Evolutionary conservation across 2,888 invertebrate genomes (phyloP).

Genomic region (Xestoiulus laeticollis): DNA sequence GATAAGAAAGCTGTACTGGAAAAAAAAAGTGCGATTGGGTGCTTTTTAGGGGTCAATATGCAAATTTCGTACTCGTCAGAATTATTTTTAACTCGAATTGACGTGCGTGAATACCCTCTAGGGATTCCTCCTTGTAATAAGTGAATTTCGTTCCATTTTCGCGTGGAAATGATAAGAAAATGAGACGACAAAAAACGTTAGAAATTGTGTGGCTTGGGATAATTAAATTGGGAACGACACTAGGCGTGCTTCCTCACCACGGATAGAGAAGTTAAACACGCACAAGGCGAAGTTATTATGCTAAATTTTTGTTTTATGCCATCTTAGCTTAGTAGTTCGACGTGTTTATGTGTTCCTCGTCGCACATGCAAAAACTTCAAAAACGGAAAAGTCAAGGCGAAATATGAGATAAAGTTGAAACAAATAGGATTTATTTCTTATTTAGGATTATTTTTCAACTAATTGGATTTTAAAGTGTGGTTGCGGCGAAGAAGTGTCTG

Average conservation of each 20-base stretch:
- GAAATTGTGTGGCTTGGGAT: conserved; percentile 21
- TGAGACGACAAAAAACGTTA: conserved; percentile 8
- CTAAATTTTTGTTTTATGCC: not conserved
- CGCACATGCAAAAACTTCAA: not conserved
- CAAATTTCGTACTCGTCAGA: not conserved
- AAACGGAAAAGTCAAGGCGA: not conserved
- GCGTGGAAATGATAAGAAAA: conserved; percentile 39
- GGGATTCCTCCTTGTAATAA: not conserved
- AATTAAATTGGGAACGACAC: conserved; percentile 31
- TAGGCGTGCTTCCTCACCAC: not conserved
- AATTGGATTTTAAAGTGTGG: not conserved
- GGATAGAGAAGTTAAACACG: not conserved
- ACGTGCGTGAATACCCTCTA: conserved; percentile 10
- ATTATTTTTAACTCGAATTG: conserved; percentile 35
- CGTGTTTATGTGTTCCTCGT: not conserved
- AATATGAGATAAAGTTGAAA: not conserved
- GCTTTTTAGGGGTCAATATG: conserved; percentile 12
- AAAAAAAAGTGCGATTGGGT: not conserved
- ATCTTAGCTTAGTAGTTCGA: not conserved
- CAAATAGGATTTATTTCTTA: conserved; percentile 31
- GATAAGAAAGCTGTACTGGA: not conserved
- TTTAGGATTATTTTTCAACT: conserved; percentile 35
- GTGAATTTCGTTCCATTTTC: conserved; percentile 20
- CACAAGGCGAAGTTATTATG: not conserved
- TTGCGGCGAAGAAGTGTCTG: not conserved